Percentiles rank a stretch among this genome's conserved stretches.
Conservation (phyloP, 2,888 invertebrate species). For the Ctena decussata region DNA sequence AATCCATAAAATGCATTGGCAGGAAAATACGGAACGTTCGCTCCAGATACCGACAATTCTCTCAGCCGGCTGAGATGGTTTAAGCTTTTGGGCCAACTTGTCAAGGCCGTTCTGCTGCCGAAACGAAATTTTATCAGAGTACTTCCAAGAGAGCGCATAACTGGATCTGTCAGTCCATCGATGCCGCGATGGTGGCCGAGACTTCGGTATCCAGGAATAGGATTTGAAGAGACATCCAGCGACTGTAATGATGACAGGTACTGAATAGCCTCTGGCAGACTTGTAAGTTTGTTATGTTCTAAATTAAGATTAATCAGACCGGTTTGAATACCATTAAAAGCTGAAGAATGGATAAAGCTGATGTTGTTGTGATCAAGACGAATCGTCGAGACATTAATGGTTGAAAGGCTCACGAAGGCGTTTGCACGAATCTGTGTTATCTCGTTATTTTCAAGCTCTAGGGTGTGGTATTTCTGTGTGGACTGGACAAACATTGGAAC, state of each 20-base stretch:
- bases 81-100: conserved; percentile 60
- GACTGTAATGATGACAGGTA: conserved; percentile 17
- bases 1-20: conserved; percentile 65
- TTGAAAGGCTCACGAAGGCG: conserved; percentile 29
- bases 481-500: conserved; percentile 28
- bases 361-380: conserved; percentile 54
- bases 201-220: conserved; percentile 39
- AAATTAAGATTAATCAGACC: conserved; percentile 40
- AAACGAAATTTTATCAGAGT: conserved; percentile 57
- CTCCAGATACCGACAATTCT: conserved; percentile 56
- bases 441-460: conserved; percentile 13
- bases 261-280: conserved; percentile 36
- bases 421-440: conserved; percentile 21
- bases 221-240: conserved; percentile 62
- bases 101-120: conserved; percentile 44
- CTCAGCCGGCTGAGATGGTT: conserved; percentile 63
- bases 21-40: conserved; percentile 47
- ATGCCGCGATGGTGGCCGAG: conserved; percentile 11
- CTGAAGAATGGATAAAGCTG: not conserved
- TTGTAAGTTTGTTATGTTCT: conserved; percentile 41
- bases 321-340: conserved; percentile 46
- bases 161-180: conserved; percentile 49
- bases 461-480: not conserved
- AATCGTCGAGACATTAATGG: conserved; percentile 39
- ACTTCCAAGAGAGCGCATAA: conserved; percentile 46